A percentile compares a stretch with the other conserved stretches of the same genome.
Conservation (phyloP, 1,140 invertebrate genomes). For the Drosophila nebulosa region DNA sequence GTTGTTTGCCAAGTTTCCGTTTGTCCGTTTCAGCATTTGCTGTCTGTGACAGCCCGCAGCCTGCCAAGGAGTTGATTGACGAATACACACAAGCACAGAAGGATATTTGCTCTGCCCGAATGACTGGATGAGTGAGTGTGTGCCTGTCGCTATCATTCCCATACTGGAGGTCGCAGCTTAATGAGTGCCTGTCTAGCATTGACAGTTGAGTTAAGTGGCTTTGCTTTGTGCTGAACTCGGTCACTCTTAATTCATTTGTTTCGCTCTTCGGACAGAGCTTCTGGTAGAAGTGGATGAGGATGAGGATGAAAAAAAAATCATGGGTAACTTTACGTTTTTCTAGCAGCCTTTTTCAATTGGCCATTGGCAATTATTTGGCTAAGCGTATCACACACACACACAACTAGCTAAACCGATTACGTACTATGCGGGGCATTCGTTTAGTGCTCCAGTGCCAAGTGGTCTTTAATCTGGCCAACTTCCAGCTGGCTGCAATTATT, state of each 20-base stretch:
- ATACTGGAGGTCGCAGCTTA: constrained; percentile 66
- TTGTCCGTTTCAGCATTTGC: constrained; percentile 71
- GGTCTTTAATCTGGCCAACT: constrained; percentile 45
- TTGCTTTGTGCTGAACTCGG: constrained; percentile 18
- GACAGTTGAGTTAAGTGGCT: constrained; percentile 66
- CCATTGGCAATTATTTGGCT: background rate
- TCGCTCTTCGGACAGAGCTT: constrained; percentile 38
- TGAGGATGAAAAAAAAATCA: too few relatives aligned
- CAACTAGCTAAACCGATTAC: background rate
- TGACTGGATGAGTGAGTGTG: constrained; percentile 15
- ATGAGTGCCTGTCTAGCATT: constrained; percentile 72
- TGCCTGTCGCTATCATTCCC: constrained; percentile 49
- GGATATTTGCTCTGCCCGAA: constrained; percentile 15
- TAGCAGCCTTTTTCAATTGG: background rate
- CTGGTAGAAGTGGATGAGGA: background rate
- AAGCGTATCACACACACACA: background rate
- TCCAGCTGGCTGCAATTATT: background rate
- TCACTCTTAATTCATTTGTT: constrained; percentile 39
- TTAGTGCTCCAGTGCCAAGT: background rate
- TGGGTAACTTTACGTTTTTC: too few relatives aligned
- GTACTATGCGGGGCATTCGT: background rate
- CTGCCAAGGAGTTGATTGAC: constrained; percentile 75
- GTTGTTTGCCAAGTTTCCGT: constrained; percentile 55
- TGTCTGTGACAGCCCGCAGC: constrained; percentile 62
- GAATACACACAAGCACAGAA: constrained; percentile 19